Base-by-base conservation (phyloP, 53 echinoderm and acorn worm species). In the Hippasteria phrygiana region DNA sequence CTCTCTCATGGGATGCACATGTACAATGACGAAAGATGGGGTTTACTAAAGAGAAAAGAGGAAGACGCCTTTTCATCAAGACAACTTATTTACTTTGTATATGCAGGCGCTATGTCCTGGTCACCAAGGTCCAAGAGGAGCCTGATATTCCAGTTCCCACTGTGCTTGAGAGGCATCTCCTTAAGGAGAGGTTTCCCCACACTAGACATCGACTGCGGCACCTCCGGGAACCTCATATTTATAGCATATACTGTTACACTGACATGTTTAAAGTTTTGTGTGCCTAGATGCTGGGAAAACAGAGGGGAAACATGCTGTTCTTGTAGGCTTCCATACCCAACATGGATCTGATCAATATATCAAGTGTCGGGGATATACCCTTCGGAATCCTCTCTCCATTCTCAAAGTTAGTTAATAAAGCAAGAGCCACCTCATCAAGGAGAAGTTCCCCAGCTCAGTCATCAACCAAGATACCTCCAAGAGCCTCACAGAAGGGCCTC, bases 161-260 rank as follows among this genome's bases (percentile, higher is more conserved):
- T 12, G 36, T 88, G 5, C 89, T 95, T 28, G 99, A 99, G 77
- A 84, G 90, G 50, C 96, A 99, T 33, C 91, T 99, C 12, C 84
- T 98, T 36, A 77, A 90, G 48, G 91, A 91, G 27, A 77, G 99
- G 32, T 99, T 99, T 80, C 99, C 99, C 4, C 90, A 88, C 27
- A 90, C 91, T 27, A 88, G 79, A 62, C 70, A 37, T 36, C 40
- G 51, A 36, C 51, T 85, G 5, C 36, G 27, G 51, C 51, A 53
- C 13, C 17, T 55, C 11, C 79, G 18, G 38, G 79, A 79, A 22
- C 27, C 62, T 17, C 79, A 48, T 38, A 28, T n/a, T n/a, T n/a
- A n/a, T n/a, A n/a, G n/a, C n/a, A n/a, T n/a, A n/a, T n/a, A n/a
- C n/a, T n/a, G n/a, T n/a, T n/a, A n/a, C n/a, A n/a, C n/a, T n/a